Conservation (phyloP, 2,888 invertebrate species). For the Mesopsocus fuscifrons region DNA sequence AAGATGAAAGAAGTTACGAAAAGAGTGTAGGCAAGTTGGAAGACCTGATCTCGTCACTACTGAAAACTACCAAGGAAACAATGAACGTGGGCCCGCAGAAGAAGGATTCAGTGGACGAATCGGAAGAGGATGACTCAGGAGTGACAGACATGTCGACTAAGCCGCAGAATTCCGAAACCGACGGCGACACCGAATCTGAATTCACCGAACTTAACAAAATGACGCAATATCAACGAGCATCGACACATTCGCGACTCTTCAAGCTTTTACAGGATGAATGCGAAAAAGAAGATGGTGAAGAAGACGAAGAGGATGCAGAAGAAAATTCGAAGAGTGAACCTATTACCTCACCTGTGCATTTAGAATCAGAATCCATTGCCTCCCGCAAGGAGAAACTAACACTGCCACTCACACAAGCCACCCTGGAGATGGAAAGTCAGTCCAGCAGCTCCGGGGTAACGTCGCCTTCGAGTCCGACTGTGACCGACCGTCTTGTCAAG, state of each 20-base stretch:
- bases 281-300: slow-evolving; percentile 21
- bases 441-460: slow-evolving; percentile 29
- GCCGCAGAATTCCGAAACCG: slow-evolving; percentile 40
- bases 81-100: slow-evolving; percentile 10
- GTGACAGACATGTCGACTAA: slow-evolving; percentile 45
- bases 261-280: slow-evolving; percentile 42
- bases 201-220: slow-evolving; percentile 33
- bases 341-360: slow-evolving; percentile 16
- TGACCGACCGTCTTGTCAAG: slow-evolving; percentile 34
- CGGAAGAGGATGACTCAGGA: slow-evolving; percentile 47
- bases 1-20: slow-evolving; percentile 13
- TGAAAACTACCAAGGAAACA: slow-evolving; percentile 9
- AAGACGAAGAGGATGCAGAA: slow-evolving; percentile 22
- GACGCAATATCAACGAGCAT: slow-evolving; percentile 43
- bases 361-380: slow-evolving; percentile 25
- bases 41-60: slow-evolving; percentile 11
- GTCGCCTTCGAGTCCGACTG: slow-evolving; percentile 27
- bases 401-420: slow-evolving; percentile 28
- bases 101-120: slow-evolving; percentile 19
- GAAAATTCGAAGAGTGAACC: slow-evolving; percentile 21
- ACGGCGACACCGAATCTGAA: slow-evolving; percentile 40
- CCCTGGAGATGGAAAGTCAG: slow-evolving; percentile 31
- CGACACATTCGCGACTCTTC: slow-evolving; percentile 51
- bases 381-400: slow-evolving; percentile 31
- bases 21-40: slow-evolving; percentile 14